Evolutionary conservation across 2,888 invertebrate genomes (phyloP).

Genomic region (Microplitis manilae): DNA sequence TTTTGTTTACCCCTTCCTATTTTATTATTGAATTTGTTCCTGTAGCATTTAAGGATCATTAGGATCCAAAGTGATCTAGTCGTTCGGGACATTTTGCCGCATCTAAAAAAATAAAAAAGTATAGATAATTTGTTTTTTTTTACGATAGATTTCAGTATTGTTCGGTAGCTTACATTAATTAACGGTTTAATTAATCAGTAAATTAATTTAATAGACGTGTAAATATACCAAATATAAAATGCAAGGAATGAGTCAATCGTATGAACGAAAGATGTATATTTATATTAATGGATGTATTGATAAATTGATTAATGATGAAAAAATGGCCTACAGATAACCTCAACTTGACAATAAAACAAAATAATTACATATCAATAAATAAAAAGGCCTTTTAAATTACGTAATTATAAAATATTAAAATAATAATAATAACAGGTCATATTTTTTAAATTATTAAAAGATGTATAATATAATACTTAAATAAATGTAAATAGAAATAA

Average conservation of each 20-base stretch:
- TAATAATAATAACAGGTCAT: neutral
- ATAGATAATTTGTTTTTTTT: neutral
- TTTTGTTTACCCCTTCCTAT: neutral
- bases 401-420: neutral
- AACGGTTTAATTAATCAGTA: neutral
- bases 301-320: neutral
- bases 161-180: neutral
- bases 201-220: neutral
- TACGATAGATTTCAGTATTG: neutral
- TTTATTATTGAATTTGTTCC: neutral
- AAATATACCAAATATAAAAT: neutral
- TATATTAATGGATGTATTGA: slow-evolving; percentile 14
- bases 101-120: neutral
- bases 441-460: neutral
- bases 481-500: neutral
- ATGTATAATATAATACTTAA: neutral
- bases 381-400: neutral
- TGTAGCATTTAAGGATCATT: neutral
- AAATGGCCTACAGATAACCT: neutral
- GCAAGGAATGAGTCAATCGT: neutral
- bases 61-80: neutral
- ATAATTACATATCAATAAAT: neutral
- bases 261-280: slow-evolving; percentile 16
- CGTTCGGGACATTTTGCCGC: slow-evolving; percentile 1
- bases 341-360: neutral